phyloP scores from a whole-genome alignment of 2,113 vertebrate genomes.

The Catagonus wagneri region DNA sequence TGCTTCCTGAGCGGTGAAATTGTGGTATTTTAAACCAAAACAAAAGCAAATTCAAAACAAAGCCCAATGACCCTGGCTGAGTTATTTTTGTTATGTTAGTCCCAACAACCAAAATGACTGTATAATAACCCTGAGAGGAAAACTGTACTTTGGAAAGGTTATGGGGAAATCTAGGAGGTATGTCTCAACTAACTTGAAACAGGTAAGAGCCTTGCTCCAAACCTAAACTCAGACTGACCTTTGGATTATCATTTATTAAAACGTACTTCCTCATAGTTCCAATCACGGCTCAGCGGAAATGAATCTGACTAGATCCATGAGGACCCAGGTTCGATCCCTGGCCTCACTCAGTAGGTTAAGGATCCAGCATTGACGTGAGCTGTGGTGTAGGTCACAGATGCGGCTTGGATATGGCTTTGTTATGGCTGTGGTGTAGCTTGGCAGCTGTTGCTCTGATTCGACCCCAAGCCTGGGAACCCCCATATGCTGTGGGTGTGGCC shows the following conservation, averaged over 20 bases:
- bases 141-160: conserved; percentile 42
- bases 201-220: neutral
- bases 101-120: neutral
- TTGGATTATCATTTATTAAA: neutral
- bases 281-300: no score
- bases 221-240: neutral
- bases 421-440: no score
- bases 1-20: neutral
- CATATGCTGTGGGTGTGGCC: no score
- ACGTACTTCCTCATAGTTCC: no score
- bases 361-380: no score
- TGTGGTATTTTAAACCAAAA: conserved; percentile 65
- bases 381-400: no score
- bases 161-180: neutral
- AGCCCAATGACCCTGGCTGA: neutral
- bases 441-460: no score
- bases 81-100: conserved; percentile 37
- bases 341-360: no score
- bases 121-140: neutral
- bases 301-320: no score
- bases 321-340: no score
- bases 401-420: no score
- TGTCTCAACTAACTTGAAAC: neutral
- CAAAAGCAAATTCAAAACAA: conserved; percentile 44
- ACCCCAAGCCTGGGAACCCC: no score